Conservation (phyloP, 2,113 vertebrate genomes). For the Epinephelus lanceolatus region DNA sequence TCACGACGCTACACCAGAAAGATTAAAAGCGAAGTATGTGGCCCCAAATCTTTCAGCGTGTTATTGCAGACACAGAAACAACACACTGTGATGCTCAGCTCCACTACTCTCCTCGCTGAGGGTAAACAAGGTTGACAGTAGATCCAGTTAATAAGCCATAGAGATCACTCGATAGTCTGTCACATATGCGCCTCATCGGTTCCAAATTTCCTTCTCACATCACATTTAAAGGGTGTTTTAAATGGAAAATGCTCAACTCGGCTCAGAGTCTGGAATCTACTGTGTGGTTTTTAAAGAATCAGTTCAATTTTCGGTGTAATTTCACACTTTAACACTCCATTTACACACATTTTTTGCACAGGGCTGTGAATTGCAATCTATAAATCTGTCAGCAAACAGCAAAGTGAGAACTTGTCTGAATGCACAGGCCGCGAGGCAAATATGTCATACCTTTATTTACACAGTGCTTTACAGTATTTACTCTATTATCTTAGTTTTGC, state of each 20-base stretch:
- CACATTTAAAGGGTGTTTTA: constrained; percentile 4
- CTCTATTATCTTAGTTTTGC: neutral
- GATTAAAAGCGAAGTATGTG: constrained; percentile 26
- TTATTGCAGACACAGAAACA: neutral
- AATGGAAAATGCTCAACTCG: neutral
- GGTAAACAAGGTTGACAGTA: constrained; percentile 2
- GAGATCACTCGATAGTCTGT: constrained; percentile 1
- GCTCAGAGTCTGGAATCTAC: constrained; percentile 1
- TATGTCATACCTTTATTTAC: neutral
- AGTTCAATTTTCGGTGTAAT: neutral
- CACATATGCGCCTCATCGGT: neutral
- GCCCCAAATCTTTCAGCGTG: constrained; percentile 15
- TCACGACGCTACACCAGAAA: constrained; percentile 5
- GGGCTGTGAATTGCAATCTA: neutral
- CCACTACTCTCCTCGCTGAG: neutral
- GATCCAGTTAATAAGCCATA: neutral
- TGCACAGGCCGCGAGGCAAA: neutral
- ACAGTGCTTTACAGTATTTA: neutral
- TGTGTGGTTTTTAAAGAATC: constrained; percentile 5
- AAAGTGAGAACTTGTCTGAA: neutral
- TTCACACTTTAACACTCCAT: neutral
- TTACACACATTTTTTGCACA: neutral
- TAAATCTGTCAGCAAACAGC: constrained; percentile 42
- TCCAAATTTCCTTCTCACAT: neutral
- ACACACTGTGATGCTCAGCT: neutral